phyloP scores from a whole-genome alignment of 1,140 invertebrate species.

The Ylistrum balloti region DNA sequence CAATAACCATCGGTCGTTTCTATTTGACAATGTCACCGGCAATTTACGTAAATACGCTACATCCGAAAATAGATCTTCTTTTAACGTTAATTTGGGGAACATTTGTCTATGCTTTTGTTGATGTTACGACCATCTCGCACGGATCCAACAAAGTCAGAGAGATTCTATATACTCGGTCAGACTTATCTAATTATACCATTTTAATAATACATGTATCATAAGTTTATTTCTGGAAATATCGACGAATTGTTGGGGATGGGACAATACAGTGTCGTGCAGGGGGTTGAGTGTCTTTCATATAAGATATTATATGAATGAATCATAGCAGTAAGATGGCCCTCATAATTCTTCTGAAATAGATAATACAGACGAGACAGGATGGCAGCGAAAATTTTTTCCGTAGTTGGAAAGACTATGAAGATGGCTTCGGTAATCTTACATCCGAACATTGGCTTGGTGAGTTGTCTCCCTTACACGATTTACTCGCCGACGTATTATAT shows the following conservation, averaged over 20 bases:
- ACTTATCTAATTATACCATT: background rate
- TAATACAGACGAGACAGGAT: constrained; percentile 90
- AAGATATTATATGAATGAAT: background rate
- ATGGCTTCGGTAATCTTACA: constrained; percentile 94
- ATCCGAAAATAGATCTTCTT: constrained; percentile 6
- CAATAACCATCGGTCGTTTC: background rate
- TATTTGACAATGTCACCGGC: background rate
- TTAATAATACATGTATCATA: background rate
- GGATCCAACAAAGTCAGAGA: background rate
- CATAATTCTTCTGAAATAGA: constrained; percentile 45
- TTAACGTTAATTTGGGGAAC: background rate
- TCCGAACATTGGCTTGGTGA: constrained; percentile 82
- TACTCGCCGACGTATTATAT: too few relatives aligned
- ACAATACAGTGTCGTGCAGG: background rate
- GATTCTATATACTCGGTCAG: background rate
- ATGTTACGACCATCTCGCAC: background rate
- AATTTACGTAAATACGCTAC: background rate
- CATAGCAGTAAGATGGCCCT: background rate
- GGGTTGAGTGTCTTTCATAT: too few relatives aligned
- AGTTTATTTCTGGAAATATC: background rate
- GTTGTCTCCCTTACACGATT: background rate
- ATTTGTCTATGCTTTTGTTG: background rate
- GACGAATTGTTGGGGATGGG: background rate
- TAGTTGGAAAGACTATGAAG: constrained; percentile 96
- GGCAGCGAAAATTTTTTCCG: constrained; percentile 92